Conservation (phyloP, 2,797 vertebrate species). For the Gobio occitaniae region DNA sequence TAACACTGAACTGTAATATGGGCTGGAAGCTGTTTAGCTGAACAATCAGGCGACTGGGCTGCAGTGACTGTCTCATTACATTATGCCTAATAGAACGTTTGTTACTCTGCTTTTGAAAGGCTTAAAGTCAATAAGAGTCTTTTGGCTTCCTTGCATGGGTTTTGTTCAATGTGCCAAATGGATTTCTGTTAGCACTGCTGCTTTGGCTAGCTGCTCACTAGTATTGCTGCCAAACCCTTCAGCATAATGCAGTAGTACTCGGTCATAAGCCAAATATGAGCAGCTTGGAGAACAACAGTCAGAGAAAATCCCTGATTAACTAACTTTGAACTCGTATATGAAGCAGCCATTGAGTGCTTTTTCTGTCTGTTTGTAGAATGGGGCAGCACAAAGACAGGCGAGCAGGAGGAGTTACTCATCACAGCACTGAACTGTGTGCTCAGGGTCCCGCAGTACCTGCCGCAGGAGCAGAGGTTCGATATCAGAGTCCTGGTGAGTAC, state of each 20-base stretch:
- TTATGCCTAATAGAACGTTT: constrained; percentile 22
- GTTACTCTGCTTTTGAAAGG: constrained; percentile 19
- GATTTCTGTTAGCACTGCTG: constrained; percentile 26
- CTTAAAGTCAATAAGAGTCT: constrained; percentile 21
- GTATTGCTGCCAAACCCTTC: constrained; percentile 19
- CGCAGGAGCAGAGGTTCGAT: constrained; percentile 96
- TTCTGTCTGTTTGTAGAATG: constrained; percentile 82
- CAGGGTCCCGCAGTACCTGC: constrained; percentile 93
- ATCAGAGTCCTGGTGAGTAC: constrained; percentile 93
- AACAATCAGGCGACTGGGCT: neutral
- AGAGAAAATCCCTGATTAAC: constrained; percentile 36
- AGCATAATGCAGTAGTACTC: constrained; percentile 4
- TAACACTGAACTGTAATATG: neutral
- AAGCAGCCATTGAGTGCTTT: neutral
- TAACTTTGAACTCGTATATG: neutral
- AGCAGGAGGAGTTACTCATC: constrained; percentile 90
- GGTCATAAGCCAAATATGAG: constrained; percentile 19
- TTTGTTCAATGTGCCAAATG: constrained; percentile 11
- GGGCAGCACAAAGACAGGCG: constrained; percentile 98
- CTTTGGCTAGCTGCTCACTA: constrained; percentile 5
- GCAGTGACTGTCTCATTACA: neutral
- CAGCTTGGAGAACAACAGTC: constrained; percentile 10
- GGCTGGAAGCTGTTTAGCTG: neutral
- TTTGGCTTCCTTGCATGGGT: constrained; percentile 5
- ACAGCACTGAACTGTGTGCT: constrained; percentile 96